Percentiles rank a stretch among this genome's conserved stretches.
Evolutionary conservation across 2,888 invertebrate species (phyloP).

Genomic region (Adineta ricciae): DNA sequence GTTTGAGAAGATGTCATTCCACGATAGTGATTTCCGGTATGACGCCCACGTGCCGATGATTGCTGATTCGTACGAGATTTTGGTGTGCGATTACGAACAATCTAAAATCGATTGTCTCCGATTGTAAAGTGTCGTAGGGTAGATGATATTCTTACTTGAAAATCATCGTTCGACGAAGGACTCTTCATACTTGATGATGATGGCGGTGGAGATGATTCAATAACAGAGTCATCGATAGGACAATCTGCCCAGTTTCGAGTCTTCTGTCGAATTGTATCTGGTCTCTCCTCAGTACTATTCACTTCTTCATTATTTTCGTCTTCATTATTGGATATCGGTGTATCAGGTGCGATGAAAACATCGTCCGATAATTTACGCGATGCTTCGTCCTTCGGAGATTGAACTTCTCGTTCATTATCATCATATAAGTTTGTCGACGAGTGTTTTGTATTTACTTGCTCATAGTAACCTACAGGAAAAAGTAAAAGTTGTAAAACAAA

Average conservation of each 20-base stretch:
- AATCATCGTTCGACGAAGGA: neutral
- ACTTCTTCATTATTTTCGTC: neutral
- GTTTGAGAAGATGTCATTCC: neutral
- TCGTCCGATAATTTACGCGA: neutral
- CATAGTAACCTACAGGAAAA: neutral
- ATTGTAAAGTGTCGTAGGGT: no score
- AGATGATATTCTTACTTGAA: neutral
- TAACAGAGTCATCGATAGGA: neutral
- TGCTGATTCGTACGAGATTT: neutral
- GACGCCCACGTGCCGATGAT: neutral
- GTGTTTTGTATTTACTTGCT: neutral
- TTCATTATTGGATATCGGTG: neutral
- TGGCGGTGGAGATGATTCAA: neutral
- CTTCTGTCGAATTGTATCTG: neutral
- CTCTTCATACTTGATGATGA: neutral
- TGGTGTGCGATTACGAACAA: neutral
- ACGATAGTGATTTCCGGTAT: neutral
- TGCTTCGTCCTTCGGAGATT: neutral
- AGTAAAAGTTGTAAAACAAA: neutral
- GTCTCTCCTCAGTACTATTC: neutral
- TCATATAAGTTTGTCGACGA: neutral
- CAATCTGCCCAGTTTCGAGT: conserved; percentile 12
- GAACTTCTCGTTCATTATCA: neutral
- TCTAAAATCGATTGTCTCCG: no score
- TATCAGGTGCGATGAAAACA: neutral